phyloP scores from a whole-genome alignment of 2,797 vertebrate species.

The Pipistrellus kuhlii region DNA sequence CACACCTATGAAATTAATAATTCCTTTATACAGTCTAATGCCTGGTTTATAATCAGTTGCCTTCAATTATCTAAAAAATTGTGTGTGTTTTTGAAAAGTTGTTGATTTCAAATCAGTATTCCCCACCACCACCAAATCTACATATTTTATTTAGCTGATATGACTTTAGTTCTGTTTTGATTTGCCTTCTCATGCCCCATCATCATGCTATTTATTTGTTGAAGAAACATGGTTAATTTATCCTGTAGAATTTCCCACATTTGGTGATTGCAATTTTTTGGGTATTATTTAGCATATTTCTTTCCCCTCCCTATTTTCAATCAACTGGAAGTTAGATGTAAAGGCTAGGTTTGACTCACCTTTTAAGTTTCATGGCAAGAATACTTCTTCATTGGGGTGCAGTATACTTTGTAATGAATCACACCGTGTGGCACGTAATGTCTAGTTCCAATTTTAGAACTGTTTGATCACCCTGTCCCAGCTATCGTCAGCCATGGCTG shows the following conservation, averaged over 20 bases:
- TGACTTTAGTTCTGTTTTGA: not conserved
- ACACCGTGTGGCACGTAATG: not conserved
- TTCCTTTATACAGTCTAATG: conserved; percentile 15
- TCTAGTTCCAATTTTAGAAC: not conserved
- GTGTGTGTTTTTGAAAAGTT: not conserved
- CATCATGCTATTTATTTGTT: not conserved
- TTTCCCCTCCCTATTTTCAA: not conserved
- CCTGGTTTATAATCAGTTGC: not conserved
- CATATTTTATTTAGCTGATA: conserved; percentile 10
- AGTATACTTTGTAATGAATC: not conserved
- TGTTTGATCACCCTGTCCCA: not conserved
- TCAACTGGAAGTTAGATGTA: not conserved
- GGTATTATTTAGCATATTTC: not conserved
- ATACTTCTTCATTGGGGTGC: not conserved
- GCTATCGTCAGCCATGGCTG: not conserved
- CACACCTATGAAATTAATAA: conserved; percentile 17
- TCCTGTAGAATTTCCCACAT: conserved; percentile 25
- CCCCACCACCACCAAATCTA: not conserved
- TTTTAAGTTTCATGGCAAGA: not conserved
- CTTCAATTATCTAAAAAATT: not conserved
- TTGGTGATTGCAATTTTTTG: not conserved
- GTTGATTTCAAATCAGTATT: not conserved
- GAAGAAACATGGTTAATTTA: not conserved
- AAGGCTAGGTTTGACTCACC: not conserved
- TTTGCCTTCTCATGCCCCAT: not conserved